Conservation (phyloP, 2,888 invertebrate genomes). For the Pantelozetes paolii region DNA sequence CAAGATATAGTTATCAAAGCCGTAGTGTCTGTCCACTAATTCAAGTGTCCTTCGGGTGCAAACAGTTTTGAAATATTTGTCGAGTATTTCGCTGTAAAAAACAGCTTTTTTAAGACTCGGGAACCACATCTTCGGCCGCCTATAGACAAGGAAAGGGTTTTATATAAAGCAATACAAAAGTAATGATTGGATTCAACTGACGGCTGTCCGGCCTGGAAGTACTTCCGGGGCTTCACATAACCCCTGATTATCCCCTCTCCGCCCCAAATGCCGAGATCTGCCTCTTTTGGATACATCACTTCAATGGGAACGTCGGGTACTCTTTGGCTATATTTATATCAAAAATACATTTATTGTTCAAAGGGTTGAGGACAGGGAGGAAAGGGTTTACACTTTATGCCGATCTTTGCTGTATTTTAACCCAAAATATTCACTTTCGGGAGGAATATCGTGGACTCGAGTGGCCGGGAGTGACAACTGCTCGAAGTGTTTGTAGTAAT, state of each 20-base stretch:
- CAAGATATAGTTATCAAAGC: constrained; percentile 90
- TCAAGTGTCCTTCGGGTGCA: constrained; percentile 78
- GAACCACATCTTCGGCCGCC: constrained; percentile 81
- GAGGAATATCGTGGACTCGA: constrained; percentile 67
- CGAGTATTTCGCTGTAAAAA: constrained; percentile 82
- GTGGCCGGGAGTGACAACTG: constrained; percentile 70
- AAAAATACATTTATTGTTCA: neutral
- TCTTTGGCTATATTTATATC: constrained; percentile 56
- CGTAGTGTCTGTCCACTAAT: constrained; percentile 81
- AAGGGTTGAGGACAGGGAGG: neutral
- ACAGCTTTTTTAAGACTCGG: constrained; percentile 73
- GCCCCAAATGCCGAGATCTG: constrained; percentile 86
- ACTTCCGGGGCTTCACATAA: constrained; percentile 59
- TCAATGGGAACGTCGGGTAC: constrained; percentile 73
- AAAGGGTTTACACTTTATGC: constrained; percentile 28
- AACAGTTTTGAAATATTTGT: constrained; percentile 73
- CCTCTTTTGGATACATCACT: constrained; percentile 70
- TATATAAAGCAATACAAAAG: neutral
- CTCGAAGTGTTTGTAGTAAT: constrained; percentile 49
- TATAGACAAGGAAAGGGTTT: constrained; percentile 48
- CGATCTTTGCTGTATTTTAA: constrained; percentile 21
- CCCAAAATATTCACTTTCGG: constrained; percentile 63
- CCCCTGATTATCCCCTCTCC: constrained; percentile 92
- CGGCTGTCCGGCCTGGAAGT: constrained; percentile 36
- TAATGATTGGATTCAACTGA: constrained; percentile 16